phyloP scores from a whole-genome alignment of 2,797 vertebrate species.

The Todus mexicanus region DNA sequence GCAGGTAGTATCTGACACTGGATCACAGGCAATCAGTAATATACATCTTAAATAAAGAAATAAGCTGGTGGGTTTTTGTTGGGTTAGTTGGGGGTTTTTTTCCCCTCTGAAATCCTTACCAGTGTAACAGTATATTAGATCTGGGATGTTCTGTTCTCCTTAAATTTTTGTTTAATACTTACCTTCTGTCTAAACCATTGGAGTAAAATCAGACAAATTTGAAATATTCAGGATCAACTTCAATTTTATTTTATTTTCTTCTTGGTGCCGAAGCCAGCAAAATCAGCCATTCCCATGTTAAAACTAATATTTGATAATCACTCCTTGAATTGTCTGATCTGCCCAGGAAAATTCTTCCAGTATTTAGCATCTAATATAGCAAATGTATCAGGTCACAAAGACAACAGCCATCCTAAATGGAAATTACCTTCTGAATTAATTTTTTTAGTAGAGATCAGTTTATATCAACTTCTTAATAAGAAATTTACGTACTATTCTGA shows the following conservation, averaged over 20 bases:
- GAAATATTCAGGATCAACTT: background rate
- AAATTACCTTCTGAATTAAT: background rate
- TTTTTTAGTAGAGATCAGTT: background rate
- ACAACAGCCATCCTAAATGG: background rate
- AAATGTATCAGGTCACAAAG: background rate
- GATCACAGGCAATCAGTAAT: background rate
- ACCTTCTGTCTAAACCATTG: background rate
- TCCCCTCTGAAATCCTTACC: background rate
- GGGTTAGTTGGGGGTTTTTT: too few relatives aligned
- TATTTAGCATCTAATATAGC: background rate
- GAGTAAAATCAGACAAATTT: background rate
- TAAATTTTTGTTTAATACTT: background rate
- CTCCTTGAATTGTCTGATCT: background rate
- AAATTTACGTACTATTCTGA: background rate
- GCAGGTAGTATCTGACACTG: background rate
- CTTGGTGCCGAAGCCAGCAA: background rate
- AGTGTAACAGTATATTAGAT: background rate
- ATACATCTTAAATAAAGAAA: background rate
- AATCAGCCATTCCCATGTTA: background rate
- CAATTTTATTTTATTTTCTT: background rate
- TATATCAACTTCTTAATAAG: background rate
- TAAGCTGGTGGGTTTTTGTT: background rate
- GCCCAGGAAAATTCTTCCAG: background rate
- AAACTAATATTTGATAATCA: background rate
- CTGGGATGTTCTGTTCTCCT: background rate